These are phyloP conservation scores for Orthosia cruda DNA, from an alignment of 2,888 invertebrate genomes.

Conservation along the genomic window DNA sequence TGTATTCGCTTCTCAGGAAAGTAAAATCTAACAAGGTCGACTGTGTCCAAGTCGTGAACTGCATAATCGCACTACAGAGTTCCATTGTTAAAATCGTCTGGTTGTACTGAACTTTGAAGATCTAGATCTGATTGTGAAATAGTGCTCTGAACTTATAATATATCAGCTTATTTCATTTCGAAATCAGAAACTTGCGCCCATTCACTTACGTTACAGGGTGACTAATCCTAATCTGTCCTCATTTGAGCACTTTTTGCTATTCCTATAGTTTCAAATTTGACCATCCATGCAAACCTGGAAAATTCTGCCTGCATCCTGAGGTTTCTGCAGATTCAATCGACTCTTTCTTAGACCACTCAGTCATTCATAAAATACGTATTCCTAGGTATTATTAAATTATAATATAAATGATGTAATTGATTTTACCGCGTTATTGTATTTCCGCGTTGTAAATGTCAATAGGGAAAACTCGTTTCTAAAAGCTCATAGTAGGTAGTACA, in stretches of 20 bases:
- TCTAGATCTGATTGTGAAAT: conserved; percentile 49
- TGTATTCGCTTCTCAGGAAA: conserved; percentile 65
- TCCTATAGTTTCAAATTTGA: not conserved
- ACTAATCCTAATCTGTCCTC: not conserved
- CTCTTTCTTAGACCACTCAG: not conserved
- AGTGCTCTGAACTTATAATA: conserved; percentile 5
- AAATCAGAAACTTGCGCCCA: not conserved
- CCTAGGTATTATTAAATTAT: not conserved
- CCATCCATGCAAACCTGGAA: not conserved
- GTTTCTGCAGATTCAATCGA: no score
- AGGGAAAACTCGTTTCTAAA: conserved; percentile 23
- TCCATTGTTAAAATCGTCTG: conserved; percentile 70
- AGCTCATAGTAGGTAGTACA: not conserved
- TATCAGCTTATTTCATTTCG: conserved; percentile 12
- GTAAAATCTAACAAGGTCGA: conserved; percentile 74
- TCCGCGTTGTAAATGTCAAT: conserved; percentile 36
- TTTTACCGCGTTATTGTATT: conserved; percentile 1
- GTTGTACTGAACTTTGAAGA: conserved; percentile 66
- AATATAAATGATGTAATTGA: conserved; percentile 19
- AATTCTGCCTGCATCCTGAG: no score
- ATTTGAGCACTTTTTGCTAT: not conserved
- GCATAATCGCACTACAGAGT: conserved; percentile 69
- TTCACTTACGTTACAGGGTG: not conserved
- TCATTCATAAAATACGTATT: not conserved
- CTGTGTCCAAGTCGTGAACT: conserved; percentile 64